A percentile compares a stretch with the other conserved stretches of the same genome.
phyloP scores from a whole-genome alignment of 2,888 invertebrate genomes.

The Synergus gifuensis region DNA sequence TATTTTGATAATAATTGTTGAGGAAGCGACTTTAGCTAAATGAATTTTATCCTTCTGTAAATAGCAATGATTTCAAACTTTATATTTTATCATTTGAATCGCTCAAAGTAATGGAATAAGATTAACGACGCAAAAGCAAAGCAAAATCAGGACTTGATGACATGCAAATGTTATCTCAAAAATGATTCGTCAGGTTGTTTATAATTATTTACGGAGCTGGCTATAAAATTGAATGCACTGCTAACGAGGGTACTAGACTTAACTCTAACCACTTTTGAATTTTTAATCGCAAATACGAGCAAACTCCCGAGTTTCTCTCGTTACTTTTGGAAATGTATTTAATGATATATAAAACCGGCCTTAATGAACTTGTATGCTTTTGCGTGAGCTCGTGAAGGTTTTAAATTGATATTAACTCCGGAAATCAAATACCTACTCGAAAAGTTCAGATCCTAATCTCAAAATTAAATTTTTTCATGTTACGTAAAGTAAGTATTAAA shows the following conservation, averaged over 20 bases:
- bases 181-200: background rate
- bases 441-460: too few relatives aligned
- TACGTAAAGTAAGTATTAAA: too few relatives aligned
- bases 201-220: background rate
- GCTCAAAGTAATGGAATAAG: background rate
- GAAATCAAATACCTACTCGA: too few relatives aligned
- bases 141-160: background rate
- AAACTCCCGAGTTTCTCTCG: background rate
- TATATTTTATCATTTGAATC: background rate
- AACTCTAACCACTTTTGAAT: constrained; percentile 6
- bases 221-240: background rate
- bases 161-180: background rate
- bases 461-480: too few relatives aligned
- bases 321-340: background rate
- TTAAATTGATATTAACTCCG: too few relatives aligned
- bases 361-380: background rate
- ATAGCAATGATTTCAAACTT: too few relatives aligned
- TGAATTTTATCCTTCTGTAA: too few relatives aligned
- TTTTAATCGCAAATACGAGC: background rate
- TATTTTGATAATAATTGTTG: background rate
- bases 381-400: too few relatives aligned
- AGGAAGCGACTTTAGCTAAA: background rate
- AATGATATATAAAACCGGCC: background rate
- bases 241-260: background rate
- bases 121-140: background rate